Conservation (phyloP, 2,888 invertebrate species). For the Morpho helenor region DNA sequence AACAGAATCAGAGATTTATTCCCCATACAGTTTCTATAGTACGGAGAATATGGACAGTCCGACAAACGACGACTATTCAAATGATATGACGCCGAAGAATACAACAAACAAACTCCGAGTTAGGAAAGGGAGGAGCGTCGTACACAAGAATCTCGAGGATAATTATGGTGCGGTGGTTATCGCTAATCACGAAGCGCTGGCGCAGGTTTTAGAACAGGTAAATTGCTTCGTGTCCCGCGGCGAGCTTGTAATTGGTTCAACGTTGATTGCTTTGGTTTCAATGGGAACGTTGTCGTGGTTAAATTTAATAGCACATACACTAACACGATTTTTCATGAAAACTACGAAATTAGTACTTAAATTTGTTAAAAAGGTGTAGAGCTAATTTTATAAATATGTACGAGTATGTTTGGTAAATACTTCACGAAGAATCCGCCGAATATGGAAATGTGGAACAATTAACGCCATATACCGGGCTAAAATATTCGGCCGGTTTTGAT, state of each 20-base stretch:
- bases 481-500: no score
- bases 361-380: no score
- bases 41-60: conserved; percentile 77
- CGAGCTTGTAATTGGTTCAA: conserved; percentile 11
- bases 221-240: conserved; percentile 31
- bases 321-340: no score
- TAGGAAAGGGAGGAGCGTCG: conserved; percentile 89
- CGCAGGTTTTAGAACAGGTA: conserved; percentile 93
- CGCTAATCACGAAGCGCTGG: conserved; percentile 93
- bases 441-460: no score
- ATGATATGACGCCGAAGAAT: conserved; percentile 64
- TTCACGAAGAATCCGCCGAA: no score
- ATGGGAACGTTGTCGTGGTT: not conserved
- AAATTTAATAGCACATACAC: not conserved
- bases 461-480: no score
- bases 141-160: conserved; percentile 91
- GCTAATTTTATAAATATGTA: no score
- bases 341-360: no score
- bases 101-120: conserved; percentile 84
- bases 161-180: conserved; percentile 94
- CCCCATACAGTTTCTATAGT: conserved; percentile 88
- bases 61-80: conserved; percentile 63
- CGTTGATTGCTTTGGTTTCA: conserved; percentile 9
- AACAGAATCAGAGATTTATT: conserved; percentile 90
- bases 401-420: no score